These are phyloP conservation scores for Mungos mungo DNA, from an alignment of 2,113 vertebrate species.

Conservation along the genomic window DNA sequence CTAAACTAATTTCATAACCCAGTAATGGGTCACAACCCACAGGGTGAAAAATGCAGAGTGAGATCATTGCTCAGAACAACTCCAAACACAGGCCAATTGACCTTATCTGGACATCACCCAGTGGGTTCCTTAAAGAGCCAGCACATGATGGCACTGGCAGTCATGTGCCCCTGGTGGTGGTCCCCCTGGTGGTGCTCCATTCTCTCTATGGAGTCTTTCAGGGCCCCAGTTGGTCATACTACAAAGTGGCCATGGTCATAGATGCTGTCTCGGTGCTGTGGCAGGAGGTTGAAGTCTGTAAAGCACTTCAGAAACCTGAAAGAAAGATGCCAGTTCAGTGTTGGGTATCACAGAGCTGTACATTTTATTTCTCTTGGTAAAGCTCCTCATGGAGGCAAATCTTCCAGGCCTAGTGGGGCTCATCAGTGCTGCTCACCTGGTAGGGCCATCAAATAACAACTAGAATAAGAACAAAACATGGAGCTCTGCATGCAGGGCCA, in stretches of 20 bases:
- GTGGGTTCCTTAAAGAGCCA: not conserved
- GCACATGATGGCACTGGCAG: not conserved
- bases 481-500: not conserved
- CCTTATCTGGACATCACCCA: rapidly evolving
- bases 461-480: not conserved
- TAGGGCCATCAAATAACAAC: not conserved
- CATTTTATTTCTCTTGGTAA: not conserved
- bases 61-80: not conserved
- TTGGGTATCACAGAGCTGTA: not conserved
- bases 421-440: not conserved
- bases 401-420: not conserved
- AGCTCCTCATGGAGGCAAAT: not conserved
- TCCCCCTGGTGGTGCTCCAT: not conserved
- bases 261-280: not conserved
- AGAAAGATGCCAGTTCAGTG: not conserved
- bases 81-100: not conserved
- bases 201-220: not conserved
- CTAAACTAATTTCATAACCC: not conserved
- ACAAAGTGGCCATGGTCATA: not conserved
- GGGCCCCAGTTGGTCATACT: not conserved
- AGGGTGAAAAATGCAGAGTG: not conserved
- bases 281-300: not conserved
- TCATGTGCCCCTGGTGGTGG: rapidly evolving
- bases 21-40: not conserved
- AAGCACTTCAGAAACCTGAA: not conserved